Evolutionary conservation across 2,888 invertebrate genomes (phyloP).

Genomic region (Autographa gamma): DNA sequence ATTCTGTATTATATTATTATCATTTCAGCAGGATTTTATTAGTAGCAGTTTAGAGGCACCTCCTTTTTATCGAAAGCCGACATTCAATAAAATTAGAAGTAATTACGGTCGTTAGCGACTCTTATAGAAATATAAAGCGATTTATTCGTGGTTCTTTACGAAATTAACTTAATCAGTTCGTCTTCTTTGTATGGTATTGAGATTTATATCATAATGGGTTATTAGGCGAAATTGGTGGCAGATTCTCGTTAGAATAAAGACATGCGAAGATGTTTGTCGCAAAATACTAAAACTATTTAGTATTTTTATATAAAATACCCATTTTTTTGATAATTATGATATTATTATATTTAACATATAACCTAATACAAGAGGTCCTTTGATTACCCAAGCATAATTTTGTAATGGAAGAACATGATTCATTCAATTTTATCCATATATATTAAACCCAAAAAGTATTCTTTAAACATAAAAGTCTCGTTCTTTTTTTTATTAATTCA

Average conservation of each 20-base stretch:
- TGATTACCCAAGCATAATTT: too few relatives aligned
- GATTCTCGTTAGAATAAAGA: background rate
- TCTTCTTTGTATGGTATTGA: constrained; percentile 26
- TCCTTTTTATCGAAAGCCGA: constrained; percentile 62
- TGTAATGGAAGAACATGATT: too few relatives aligned
- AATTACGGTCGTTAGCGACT: constrained; percentile 65
- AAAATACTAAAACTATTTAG: too few relatives aligned
- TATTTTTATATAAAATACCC: too few relatives aligned
- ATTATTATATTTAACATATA: too few relatives aligned
- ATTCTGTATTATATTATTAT: background rate
- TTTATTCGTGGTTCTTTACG: constrained; percentile 40
- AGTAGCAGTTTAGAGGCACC: constrained; percentile 58
- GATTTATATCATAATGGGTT: constrained; percentile 36
- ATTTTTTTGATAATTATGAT: too few relatives aligned
- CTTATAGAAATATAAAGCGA: constrained; percentile 43
- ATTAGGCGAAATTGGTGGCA: constrained; percentile 41
- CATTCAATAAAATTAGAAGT: constrained; percentile 67
- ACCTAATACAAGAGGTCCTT: too few relatives aligned
- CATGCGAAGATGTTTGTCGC: too few relatives aligned
- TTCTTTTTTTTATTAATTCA: constrained; percentile 2
- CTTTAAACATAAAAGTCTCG: background rate
- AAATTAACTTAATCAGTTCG: constrained; percentile 38
- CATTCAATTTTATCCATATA: too few relatives aligned
- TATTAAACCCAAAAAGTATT: background rate
- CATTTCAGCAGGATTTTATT: constrained; percentile 17